These are phyloP conservation scores for Phataginus tetradactyla DNA, from an alignment of 2,797 vertebrate species.

Conservation along the genomic window DNA sequence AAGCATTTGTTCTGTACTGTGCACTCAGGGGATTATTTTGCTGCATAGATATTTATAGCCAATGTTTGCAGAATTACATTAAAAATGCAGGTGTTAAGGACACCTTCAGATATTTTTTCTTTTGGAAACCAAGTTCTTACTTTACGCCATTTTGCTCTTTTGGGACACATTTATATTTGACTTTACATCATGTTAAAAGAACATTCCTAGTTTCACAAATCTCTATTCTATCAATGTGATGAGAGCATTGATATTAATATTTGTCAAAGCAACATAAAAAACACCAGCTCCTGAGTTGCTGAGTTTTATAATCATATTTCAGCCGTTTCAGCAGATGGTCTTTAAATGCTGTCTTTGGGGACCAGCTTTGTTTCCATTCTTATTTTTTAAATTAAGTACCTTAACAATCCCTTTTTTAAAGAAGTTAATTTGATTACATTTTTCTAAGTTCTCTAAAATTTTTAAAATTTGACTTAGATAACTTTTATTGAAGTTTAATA, in stretches of 20 bases:
- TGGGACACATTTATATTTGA: neutral
- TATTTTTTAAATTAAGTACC: neutral
- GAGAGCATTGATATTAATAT: neutral
- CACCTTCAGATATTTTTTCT: neutral
- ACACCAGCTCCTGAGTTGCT: neutral
- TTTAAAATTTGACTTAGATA: neutral
- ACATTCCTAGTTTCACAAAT: neutral
- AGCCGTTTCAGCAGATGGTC: neutral
- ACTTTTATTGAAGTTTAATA: neutral
- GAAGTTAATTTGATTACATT: neutral
- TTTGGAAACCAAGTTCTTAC: neutral
- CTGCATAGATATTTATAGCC: neutral
- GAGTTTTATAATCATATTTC: neutral
- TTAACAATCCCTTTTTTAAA: neutral
- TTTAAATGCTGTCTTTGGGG: neutral
- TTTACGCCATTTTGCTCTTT: neutral
- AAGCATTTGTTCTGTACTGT: neutral
- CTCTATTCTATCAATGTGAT: neutral
- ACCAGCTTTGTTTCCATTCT: neutral
- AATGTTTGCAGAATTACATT: neutral
- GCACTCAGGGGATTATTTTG: neutral
- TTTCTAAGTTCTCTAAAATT: constrained; percentile 9
- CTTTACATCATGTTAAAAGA: neutral
- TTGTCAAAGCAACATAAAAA: neutral
- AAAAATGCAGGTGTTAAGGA: neutral